Evolutionary conservation across 2,888 invertebrate genomes (phyloP), one percentile per base, ranked within the genome.

Genomic region (Marronus borbonicus): DNA sequence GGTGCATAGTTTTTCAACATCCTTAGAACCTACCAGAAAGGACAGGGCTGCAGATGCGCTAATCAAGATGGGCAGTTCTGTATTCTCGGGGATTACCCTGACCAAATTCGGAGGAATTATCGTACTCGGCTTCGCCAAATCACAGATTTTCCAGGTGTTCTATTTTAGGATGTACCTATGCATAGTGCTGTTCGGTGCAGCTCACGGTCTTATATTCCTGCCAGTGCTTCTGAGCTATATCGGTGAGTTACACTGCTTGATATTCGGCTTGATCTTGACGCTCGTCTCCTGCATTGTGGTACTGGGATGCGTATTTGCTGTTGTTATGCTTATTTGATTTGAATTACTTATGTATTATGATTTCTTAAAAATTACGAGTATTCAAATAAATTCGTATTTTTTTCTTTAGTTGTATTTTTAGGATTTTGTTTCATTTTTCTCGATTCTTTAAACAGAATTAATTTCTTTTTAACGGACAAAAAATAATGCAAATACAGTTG

Each of bases 101-200:
- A 99, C 99, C 79, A 99, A 99, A 90, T 97, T 99, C 88, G 98
- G 97, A 60, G 99, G 99, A 68, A 98, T 99, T 87, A 92, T 98
- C 81, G 98, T 99, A 76, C 91, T 99, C 81, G 98, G 96, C 24
- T 98, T 98, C 88, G 98, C 99, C 28, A 98, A 98, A 89, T 98
- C 98, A 79, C 98, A 98, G 91, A 97, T 99, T 82, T 99, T 99
- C 91, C 93, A 95, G 79, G 88, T 89, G 79, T 89, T 89, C 82
- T 89, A 89, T 84, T 89, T 89, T 81, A 84, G 88, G 77, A 89
- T 89, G 89, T 99, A 99, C 89, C 91, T 99, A 86, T 97, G 98
- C 78, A 99, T 99, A 85, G 99, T 99, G 76, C 86, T 99, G 79
- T 95, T 97, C 88, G 99, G 99, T 76, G 99, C 99, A 8, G 94